phyloP scores from a whole-genome alignment of 2,797 vertebrate species.

The Phrynocephalus forsythii region DNA sequence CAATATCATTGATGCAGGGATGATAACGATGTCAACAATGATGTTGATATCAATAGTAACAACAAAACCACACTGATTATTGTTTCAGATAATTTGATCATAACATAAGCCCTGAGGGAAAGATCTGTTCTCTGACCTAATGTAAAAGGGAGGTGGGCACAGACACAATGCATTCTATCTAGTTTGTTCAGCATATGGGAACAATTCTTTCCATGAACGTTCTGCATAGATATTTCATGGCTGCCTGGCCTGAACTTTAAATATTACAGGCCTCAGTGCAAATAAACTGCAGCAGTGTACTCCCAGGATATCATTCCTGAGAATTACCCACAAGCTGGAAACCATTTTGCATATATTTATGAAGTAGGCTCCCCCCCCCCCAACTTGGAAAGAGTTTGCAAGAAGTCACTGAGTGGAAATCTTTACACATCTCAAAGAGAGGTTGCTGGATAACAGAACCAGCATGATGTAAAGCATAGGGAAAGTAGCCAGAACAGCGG shows the following conservation, averaged over 20 bases:
- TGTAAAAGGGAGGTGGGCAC: too few relatives aligned
- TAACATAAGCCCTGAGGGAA: conserved; percentile 15
- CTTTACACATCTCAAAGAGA: too few relatives aligned
- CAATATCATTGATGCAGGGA: too few relatives aligned
- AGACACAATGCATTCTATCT: conserved; percentile 42
- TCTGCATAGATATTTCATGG: conserved; percentile 59
- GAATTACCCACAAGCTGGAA: not conserved
- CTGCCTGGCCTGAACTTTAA: conserved; percentile 47
- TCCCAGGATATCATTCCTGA: not conserved
- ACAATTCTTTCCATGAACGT: conserved; percentile 37
- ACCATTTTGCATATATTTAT: conserved; percentile 47
- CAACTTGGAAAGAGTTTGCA: conserved; percentile 39
- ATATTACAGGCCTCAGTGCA: conserved; percentile 55
- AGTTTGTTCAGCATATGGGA: conserved; percentile 49
- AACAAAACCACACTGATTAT: not conserved
- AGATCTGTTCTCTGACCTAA: too few relatives aligned
- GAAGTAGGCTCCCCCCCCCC: not conserved
- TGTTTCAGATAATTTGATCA: conserved; percentile 21
- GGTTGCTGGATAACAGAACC: not conserved
- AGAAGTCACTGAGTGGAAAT: not conserved
- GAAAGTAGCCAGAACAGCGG: not conserved
- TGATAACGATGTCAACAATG: not conserved
- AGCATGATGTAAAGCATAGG: not conserved
- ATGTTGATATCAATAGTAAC: conserved; percentile 24
- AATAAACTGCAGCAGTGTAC: conserved; percentile 59